Percentiles rank a stretch among this genome's conserved stretches.
Evolutionary conservation across 37 sponge, comb jelly and placozoan species (phyloP).

Genomic region (Chondrosia reniformis): DNA sequence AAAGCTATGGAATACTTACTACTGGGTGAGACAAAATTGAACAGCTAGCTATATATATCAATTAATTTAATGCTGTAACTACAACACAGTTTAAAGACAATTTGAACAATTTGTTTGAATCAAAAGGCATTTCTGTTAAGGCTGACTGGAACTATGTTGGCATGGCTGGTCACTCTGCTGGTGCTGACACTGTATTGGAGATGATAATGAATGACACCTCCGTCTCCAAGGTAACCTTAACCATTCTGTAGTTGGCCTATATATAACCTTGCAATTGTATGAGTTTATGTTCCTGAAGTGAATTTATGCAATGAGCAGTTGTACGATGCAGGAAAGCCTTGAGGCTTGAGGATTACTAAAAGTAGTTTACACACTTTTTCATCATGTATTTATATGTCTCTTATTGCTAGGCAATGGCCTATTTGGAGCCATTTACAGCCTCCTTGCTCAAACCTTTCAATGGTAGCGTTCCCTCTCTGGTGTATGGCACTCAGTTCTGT

Average conservation of each 20-base stretch:
- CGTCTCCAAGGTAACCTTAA: slow-evolving; percentile 33
- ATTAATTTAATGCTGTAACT: too few relatives aligned
- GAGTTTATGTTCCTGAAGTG: too few relatives aligned
- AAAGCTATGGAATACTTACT: too few relatives aligned
- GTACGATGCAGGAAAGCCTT: too few relatives aligned
- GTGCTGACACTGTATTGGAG: slow-evolving; percentile 28
- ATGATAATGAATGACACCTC: slow-evolving; percentile 33
- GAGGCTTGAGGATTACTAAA: too few relatives aligned
- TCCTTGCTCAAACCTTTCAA: slow-evolving; percentile 32
- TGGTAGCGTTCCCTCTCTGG: slow-evolving; percentile 38
- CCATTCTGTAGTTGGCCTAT: too few relatives aligned
- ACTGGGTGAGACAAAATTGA: too few relatives aligned
- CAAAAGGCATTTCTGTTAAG: background rate
- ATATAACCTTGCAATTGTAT: too few relatives aligned
- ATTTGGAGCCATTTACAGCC: slow-evolving; percentile 47
- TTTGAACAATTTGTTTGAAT: slow-evolving; percentile 32
- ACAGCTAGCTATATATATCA: too few relatives aligned
- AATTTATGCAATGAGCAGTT: too few relatives aligned
- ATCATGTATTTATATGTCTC: too few relatives aligned
- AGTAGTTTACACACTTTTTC: too few relatives aligned
- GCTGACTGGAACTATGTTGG: slow-evolving; percentile 51
- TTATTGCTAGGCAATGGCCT: slow-evolving; percentile 50
- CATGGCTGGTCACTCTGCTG: slow-evolving; percentile 42
- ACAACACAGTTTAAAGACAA: slow-evolving; percentile 31
- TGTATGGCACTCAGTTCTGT: slow-evolving; percentile 49